Evolutionary conservation across 2,113 vertebrate genomes (phyloP).

Genomic region (Dermatemys mawii): DNA sequence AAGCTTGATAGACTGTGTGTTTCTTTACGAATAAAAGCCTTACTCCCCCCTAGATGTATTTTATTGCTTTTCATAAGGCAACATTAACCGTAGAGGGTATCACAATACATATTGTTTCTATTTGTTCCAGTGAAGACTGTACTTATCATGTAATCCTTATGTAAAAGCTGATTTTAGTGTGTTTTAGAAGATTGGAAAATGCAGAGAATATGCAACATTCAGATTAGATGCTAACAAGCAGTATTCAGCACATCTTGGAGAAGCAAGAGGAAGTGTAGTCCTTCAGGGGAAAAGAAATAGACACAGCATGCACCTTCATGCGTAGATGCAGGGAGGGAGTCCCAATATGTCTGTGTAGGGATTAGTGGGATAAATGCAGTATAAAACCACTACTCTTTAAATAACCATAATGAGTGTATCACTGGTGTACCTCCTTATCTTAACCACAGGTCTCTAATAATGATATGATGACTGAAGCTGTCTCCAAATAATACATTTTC

Average conservation of each 20-base stretch:
- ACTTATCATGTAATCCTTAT: neutral
- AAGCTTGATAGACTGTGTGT: neutral
- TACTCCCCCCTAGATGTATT: neutral
- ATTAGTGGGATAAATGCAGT: neutral
- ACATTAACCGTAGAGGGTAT: neutral
- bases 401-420: neutral
- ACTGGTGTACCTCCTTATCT: neutral
- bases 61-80: neutral
- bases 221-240: neutral
- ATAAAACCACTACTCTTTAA: neutral
- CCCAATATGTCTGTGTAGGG: neutral
- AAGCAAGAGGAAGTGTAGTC: neutral
- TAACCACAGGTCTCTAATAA: neutral
- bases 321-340: neutral
- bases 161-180: neutral
- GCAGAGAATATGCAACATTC: neutral
- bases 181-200: conserved; percentile 1
- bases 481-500: neutral
- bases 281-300: neutral
- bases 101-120: neutral
- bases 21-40: neutral
- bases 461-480: neutral
- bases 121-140: neutral
- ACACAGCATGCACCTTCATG: neutral
- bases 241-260: neutral